Conservation (phyloP, 2,113 vertebrate species). For the Rhea americana region DNA sequence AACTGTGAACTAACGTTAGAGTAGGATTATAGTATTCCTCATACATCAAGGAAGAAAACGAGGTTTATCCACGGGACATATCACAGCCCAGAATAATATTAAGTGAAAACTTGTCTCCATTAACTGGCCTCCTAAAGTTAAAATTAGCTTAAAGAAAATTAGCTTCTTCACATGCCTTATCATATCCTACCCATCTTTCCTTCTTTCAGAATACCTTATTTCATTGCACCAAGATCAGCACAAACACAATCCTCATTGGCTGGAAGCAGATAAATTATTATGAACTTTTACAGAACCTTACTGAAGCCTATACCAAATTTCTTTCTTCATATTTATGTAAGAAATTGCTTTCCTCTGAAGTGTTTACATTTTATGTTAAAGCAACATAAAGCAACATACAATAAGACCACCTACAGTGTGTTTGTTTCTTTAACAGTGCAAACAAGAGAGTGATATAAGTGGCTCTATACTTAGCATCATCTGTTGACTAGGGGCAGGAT, state of each 20-base stretch:
- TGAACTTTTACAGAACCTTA: neutral
- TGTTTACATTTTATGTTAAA: neutral
- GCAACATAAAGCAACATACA: neutral
- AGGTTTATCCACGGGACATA: neutral
- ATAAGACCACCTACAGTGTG: neutral
- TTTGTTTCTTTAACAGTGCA: neutral
- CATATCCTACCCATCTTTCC: rapidly evolving
- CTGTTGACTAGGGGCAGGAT: neutral
- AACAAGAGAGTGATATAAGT: neutral
- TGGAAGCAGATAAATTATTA: neutral
- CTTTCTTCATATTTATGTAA: neutral
- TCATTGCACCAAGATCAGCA: neutral
- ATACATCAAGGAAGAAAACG: neutral
- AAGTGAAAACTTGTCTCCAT: neutral
- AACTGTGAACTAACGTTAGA: neutral
- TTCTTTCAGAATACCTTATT: neutral
- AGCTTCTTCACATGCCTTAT: neutral
- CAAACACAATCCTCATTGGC: neutral
- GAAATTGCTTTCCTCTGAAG: neutral
- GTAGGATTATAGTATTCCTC: neutral
- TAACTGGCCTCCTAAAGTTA: neutral
- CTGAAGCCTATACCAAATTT: neutral
- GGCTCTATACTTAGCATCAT: neutral
- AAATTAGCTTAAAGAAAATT: neutral
- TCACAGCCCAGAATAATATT: neutral